Percentiles rank a stretch among this genome's conserved stretches.
Evolutionary conservation across 2,888 invertebrate species (phyloP).

Genomic region (Thereva nobilitata): DNA sequence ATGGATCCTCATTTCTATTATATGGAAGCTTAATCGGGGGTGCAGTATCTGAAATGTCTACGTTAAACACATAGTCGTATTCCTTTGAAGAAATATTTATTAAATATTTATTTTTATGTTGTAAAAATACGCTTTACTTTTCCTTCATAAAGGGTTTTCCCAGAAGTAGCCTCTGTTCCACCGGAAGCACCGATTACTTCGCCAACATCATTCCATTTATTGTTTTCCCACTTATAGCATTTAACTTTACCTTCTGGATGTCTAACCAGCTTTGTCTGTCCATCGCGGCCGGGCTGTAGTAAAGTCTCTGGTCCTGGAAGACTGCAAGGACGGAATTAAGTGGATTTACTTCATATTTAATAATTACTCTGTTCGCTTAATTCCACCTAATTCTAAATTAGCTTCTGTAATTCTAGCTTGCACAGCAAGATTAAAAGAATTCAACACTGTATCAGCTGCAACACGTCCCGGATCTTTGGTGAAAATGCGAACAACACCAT

Average conservation of each 20-base stretch:
- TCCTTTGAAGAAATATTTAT: constrained; percentile 56
- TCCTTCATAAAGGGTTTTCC: constrained; percentile 82
- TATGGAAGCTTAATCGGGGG: constrained; percentile 90
- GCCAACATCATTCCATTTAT: constrained; percentile 83
- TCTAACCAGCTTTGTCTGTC: constrained; percentile 83
- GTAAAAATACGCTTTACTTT: constrained; percentile 59
- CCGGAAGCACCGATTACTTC: constrained; percentile 83
- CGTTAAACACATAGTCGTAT: constrained; percentile 94
- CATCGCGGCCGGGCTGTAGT: constrained; percentile 76
- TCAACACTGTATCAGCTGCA: constrained; percentile 67
- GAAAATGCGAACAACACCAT: constrained; percentile 86
- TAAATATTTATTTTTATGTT: not conserved
- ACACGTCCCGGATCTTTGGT: constrained; percentile 71
- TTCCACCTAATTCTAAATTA: constrained; percentile 77
- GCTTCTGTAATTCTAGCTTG: constrained; percentile 65
- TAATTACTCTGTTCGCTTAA: constrained; percentile 80
- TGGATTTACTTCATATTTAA: constrained; percentile 2
- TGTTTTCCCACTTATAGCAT: constrained; percentile 77
- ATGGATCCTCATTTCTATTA: constrained; percentile 89
- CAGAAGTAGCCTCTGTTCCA: constrained; percentile 66
- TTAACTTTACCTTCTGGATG: constrained; percentile 71
- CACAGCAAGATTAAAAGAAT: constrained; percentile 75
- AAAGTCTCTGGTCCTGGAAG: constrained; percentile 81
- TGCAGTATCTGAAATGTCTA: constrained; percentile 91
- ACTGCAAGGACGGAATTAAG: constrained; percentile 55